phyloP scores from a whole-genome alignment of 2,113 vertebrate genomes.

The Dipodomys merriami region DNA sequence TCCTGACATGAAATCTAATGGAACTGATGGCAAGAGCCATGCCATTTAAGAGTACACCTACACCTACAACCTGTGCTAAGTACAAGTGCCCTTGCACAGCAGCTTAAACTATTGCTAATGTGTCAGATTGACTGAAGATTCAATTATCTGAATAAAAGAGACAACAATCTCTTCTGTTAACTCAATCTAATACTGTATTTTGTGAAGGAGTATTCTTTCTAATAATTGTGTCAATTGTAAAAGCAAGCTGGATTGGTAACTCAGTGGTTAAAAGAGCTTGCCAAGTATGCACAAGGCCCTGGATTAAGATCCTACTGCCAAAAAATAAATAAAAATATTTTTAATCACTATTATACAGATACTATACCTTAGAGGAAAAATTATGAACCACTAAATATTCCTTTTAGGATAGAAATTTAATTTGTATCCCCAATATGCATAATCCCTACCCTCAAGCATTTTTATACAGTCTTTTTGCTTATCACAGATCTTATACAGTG shows the following conservation, averaged over 20 bases:
- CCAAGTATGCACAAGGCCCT: not conserved
- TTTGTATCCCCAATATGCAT: conserved; percentile 21
- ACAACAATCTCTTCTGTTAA: not conserved
- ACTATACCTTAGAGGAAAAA: not conserved
- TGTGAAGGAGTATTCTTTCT: conserved; percentile 9
- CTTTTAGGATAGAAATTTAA: conserved; percentile 51
- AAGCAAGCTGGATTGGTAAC: not conserved
- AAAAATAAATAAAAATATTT: not conserved
- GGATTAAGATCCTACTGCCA: not conserved
- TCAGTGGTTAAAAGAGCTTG: not conserved
- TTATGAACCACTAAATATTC: conserved; percentile 40
- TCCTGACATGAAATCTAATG: not conserved
- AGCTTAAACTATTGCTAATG: conserved; percentile 8
- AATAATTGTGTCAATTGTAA: conserved; percentile 35
- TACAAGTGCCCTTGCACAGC: conserved; percentile 1
- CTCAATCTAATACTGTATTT: conserved; percentile 6
- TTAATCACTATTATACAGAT: conserved; percentile 9
- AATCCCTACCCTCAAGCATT: not conserved
- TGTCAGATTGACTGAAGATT: conserved; percentile 3
- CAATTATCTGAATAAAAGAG: conserved; percentile 13
- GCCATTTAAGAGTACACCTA: not conserved
- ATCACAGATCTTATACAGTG: not conserved
- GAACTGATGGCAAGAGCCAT: not conserved
- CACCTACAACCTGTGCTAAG: not conserved
- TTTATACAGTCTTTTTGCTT: not conserved